Evolutionary conservation across 2,113 vertebrate species (phyloP).

Genomic region (Geococcyx californianus): DNA sequence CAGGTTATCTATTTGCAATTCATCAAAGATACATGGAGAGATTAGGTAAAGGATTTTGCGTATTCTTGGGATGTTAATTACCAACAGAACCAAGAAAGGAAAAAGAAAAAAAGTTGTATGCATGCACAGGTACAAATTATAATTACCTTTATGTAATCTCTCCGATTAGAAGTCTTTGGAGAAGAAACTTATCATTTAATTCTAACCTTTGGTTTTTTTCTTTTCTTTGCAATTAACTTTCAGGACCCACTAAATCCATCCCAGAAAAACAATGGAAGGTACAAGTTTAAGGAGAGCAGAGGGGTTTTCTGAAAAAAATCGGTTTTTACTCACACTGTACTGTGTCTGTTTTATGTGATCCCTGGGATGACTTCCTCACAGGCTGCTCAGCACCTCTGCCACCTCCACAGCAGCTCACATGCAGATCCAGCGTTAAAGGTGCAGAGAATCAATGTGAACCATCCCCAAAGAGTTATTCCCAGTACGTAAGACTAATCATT

Average conservation of each 20-base stretch:
- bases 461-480: background rate
- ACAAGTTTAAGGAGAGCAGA: background rate
- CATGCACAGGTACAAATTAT: background rate
- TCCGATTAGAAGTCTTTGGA: rapidly evolving
- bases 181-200: background rate
- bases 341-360: rapidly evolving
- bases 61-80: background rate
- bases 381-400: background rate
- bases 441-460: background rate
- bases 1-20: background rate
- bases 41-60: background rate
- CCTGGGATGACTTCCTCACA: rapidly evolving
- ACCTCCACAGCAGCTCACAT: background rate
- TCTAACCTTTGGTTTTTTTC: background rate
- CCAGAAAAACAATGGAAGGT: background rate
- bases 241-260: background rate
- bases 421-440: rapidly evolving
- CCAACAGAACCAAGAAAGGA: background rate
- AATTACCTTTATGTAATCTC: background rate
- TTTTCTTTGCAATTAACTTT: background rate
- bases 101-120: background rate
- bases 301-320: background rate
- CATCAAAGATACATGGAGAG: background rate
- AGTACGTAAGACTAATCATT: rapidly evolving
- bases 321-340: rapidly evolving